Base-by-base conservation (phyloP, 2,888 invertebrate genomes). In the Ormyrus rosae region DNA sequence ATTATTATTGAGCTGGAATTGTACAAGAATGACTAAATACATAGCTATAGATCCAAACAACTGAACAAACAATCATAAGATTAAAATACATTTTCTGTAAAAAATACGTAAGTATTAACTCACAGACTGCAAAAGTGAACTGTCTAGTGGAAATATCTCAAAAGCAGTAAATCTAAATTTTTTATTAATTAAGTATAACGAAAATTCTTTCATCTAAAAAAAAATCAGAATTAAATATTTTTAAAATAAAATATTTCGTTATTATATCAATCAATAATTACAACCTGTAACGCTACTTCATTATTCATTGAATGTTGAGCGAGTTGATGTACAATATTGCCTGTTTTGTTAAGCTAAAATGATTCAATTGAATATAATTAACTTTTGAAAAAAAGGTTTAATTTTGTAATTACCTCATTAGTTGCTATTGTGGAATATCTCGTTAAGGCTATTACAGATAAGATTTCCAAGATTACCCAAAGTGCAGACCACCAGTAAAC, bases 91-190 rank as follows among this genome's bases (percentile, higher is more conserved):
- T 34, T 34, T 34, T 34, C 34, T 34, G 34, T 34, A 2, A 34
- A 34, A 34, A 34, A 34, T 34, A 34, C 2, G 34, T 34, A 34
- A 34, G 34, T 34, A 34, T 34, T 34, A 34, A 34, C 69, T 78
- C 75, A 83, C 83, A 63, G 78, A 74, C n/a, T 81, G 78, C 46
- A 83, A 11, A 10, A 81, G 53, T 9, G 80, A 80, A 61, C 68
- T 71, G 48, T 83, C 83, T 10, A 83, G 78, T 48, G 74, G 60
- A 56, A 83, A 81, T 55, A 83, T 60, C 34, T 81, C 68, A 13
- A 75, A 51, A 8, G 80, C 80, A 2, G 81, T 80, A 9, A 56
- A 58, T 68, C 70, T 61, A 51, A 67, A 2, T 6, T 67, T 67
- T 34, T 53, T 67, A 19, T 67, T 13, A 6, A 67, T 6, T 19